Evolutionary conservation across 2,113 vertebrate genomes (phyloP), one percentile per base, ranked within the genome.

Genomic region (Tauraco erythrolophus): DNA sequence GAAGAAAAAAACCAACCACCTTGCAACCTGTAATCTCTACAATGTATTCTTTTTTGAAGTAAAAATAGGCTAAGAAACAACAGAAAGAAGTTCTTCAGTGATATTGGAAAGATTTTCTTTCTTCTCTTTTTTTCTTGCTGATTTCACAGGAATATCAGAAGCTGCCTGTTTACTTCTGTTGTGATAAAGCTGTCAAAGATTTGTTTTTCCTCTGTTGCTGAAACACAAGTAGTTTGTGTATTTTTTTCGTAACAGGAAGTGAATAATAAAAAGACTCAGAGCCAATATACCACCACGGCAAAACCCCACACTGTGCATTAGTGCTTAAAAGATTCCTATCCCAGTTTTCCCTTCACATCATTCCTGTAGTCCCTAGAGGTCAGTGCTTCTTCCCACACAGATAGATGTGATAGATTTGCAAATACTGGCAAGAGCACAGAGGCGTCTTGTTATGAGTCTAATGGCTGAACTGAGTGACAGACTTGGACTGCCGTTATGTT

Each of bases 341-440:
- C 57, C 60, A 48, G 22, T 79, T 92, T 37, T 90, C 41, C 37
- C 48, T 90, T 76, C 61, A 35, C 72, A 79, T 94, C 79, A 89
- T 61, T 43, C 70, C 48, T 28, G 4, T 7, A 57, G 45, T 82
- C 74, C 66, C 91, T 69, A 69, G 74, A 87, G 89, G 54, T 79
- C 89, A 70, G 57, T 22, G 8, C 45, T 75, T 90, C 93, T 84
- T 92, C 79, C 91, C 71, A 62, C 76, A 86, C 75, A 91, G 85
- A 91, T 22, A 88, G 79, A 94, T 78, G 86, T 64, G 48, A 88
- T 84, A 92, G 76, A 76, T 93, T 81, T 97, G 79, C 76, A 96
- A 90, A 93, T 82, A 83, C 77, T 93, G 77, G 60, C 53, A 92
- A 84, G 33, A 88, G 57, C 84, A 80, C 86, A 95, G 81, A 92